Evolutionary conservation across 2,888 invertebrate genomes (phyloP).

Genomic region (Ormyrus nitidulus): DNA sequence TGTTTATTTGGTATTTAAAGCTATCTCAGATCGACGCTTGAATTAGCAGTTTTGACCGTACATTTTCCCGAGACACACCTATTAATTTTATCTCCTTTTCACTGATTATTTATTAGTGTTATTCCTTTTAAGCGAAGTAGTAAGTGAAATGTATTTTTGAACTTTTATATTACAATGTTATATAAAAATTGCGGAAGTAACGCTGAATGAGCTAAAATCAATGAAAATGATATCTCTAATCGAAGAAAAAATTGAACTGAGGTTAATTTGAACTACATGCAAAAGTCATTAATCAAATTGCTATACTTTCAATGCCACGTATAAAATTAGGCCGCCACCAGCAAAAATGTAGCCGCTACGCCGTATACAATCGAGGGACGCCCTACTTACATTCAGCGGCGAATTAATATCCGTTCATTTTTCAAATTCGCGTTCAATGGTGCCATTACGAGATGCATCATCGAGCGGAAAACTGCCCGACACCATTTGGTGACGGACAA

Average conservation of each 20-base stretch:
- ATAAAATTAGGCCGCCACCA: constrained; percentile 30
- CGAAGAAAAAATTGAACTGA: not conserved
- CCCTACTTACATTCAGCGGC: constrained; percentile 33
- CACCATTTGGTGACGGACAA: too few species aligned
- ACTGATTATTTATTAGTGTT: too few species aligned
- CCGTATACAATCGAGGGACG: constrained; percentile 8
- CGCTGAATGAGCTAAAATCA: not conserved
- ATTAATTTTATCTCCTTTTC: too few species aligned
- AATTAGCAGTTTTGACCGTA: too few species aligned
- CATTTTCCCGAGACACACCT: too few species aligned
- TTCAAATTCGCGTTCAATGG: constrained; percentile 36
- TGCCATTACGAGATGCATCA: not conserved
- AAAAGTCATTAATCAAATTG: constrained; percentile 40
- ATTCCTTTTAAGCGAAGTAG: too few species aligned
- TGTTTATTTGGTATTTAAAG: too few species aligned
- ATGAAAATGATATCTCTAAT: constrained; percentile 1
- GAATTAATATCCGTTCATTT: constrained; percentile 38
- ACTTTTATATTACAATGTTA: too few species aligned
- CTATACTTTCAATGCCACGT: constrained; percentile 20
- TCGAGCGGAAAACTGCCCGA: too few species aligned
- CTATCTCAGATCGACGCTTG: too few species aligned
- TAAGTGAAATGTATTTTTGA: too few species aligned
- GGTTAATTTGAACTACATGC: not conserved
- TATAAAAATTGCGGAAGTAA: too few species aligned
- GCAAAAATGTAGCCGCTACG: constrained; percentile 14